Conservation (phyloP, 2,888 invertebrate genomes). For the Harpalus rubripes region DNA sequence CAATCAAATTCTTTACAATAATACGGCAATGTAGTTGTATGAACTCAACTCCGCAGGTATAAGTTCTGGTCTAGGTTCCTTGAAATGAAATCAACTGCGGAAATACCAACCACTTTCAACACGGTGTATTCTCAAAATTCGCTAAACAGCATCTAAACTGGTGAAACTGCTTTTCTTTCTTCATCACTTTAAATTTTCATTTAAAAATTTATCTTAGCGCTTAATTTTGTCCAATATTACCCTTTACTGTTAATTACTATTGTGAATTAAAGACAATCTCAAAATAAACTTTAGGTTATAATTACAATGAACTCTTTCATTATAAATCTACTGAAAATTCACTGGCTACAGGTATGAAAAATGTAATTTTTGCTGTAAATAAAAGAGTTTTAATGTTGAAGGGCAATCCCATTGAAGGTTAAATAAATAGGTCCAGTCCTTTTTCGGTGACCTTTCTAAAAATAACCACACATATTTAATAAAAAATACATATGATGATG, state of each 20-base stretch:
- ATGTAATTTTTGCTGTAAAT: constrained; percentile 19
- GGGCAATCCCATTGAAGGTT: constrained; percentile 47
- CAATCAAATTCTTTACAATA: constrained; percentile 12
- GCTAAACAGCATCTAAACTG: constrained; percentile 50
- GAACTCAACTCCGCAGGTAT: background rate
- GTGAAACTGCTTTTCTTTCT: background rate
- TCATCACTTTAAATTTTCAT: background rate
- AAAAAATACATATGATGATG: constrained; percentile 27
- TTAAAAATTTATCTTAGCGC: background rate
- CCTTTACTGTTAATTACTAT: constrained; percentile 22
- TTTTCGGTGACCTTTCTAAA: constrained; percentile 44
- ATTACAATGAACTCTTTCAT: constrained; percentile 20
- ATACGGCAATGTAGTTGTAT: background rate
- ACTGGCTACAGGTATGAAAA: background rate
- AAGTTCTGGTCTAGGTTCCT: constrained; percentile 35
- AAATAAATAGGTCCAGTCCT: constrained; percentile 36
- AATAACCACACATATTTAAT: constrained; percentile 32
- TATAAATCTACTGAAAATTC: constrained; percentile 26
- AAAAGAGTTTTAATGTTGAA: constrained; percentile 35
- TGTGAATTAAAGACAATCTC: constrained; percentile 15
- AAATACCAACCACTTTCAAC: constrained; percentile 62
- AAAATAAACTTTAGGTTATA: constrained; percentile 18
- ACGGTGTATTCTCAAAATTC: constrained; percentile 62
- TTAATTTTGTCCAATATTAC: background rate
- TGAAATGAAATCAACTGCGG: constrained; percentile 65